These are phyloP conservation scores for Macroglossus sobrinus DNA, from an alignment of 2,113 vertebrate genomes.

Conservation along the genomic window DNA sequence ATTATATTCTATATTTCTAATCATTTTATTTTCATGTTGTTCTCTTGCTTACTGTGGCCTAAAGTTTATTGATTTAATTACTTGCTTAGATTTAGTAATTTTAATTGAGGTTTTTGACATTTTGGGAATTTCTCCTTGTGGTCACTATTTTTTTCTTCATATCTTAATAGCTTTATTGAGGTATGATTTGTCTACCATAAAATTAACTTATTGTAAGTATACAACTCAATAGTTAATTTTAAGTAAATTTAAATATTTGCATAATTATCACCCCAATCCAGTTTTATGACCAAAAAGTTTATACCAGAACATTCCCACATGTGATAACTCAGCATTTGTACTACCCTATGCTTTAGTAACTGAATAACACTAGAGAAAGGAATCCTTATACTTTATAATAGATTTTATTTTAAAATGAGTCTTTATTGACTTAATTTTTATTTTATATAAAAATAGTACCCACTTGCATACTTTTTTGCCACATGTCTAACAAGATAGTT, in stretches of 20 bases:
- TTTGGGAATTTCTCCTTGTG: background rate
- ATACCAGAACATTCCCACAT: accelerated
- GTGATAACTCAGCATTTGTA: background rate
- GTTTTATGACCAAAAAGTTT: background rate
- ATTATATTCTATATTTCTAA: background rate
- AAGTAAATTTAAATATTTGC: background rate
- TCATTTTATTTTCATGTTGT: background rate
- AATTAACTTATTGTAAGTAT: background rate
- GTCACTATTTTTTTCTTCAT: background rate
- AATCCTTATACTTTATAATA: background rate
- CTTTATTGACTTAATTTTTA: background rate
- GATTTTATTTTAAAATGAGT: background rate
- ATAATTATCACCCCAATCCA: background rate
- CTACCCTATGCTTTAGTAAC: conserved; percentile 6
- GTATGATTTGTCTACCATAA: background rate
- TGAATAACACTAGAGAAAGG: background rate
- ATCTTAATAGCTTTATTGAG: background rate
- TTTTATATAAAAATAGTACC: background rate
- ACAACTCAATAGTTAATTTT: background rate
- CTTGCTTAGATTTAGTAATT: conserved; percentile 18
- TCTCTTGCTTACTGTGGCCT: background rate
- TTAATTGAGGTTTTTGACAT: background rate
- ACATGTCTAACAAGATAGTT: background rate
- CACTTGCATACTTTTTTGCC: background rate
- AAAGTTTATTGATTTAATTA: conserved; percentile 30